phyloP scores from a whole-genome alignment of 2,888 invertebrate genomes.

The Mayetiola destructor region DNA sequence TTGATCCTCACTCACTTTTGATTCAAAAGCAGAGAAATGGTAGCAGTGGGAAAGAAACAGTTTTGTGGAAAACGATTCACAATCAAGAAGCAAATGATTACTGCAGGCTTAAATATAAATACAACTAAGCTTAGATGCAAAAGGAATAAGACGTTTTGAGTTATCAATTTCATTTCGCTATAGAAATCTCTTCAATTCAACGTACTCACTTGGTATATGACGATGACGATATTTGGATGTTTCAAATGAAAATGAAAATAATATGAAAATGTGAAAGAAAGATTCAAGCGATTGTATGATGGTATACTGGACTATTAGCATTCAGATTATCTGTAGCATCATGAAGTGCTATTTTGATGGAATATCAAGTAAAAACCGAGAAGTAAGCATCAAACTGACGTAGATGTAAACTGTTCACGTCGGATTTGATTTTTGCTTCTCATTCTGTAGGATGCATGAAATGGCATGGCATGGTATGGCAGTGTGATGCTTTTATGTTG shows the following conservation, averaged over 20 bases:
- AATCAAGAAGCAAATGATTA: constrained; percentile 7
- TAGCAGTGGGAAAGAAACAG: background rate
- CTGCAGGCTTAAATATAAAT: background rate
- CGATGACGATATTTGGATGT: too few species aligned
- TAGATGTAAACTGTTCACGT: constrained; percentile 4
- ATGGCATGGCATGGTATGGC: too few species aligned
- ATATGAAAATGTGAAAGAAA: too few species aligned
- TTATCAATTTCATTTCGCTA: constrained; percentile 10
- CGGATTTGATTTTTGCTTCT: background rate
- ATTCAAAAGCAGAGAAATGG: background rate
- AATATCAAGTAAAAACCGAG: too few species aligned
- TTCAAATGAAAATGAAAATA: too few species aligned
- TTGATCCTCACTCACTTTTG: background rate
- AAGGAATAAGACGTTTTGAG: constrained; percentile 4
- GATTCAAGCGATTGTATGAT: background rate
- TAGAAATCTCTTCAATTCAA: constrained; percentile 1
- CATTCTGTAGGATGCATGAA: background rate
- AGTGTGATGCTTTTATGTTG: background rate
- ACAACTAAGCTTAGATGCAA: too few species aligned
- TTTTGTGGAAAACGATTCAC: background rate
- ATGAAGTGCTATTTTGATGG: background rate
- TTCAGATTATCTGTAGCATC: constrained; percentile 10
- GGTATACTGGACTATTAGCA: constrained; percentile 3
- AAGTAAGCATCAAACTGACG: too few species aligned
- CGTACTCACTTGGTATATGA: background rate